phyloP scores from a whole-genome alignment of 1,140 invertebrate species.

The Euura saliciscinereae region DNA sequence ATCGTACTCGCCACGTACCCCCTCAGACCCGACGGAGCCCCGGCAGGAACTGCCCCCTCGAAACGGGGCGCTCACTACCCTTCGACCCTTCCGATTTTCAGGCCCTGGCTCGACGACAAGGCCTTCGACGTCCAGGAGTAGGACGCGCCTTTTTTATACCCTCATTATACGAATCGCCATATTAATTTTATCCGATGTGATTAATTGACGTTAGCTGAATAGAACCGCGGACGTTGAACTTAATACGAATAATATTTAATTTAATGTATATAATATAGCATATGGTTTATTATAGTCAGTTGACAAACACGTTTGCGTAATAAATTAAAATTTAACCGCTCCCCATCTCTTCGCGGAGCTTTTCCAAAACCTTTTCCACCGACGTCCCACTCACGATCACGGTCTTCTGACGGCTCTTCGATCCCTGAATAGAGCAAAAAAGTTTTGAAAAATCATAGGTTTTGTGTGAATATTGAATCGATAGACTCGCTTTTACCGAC shows the following conservation, averaged over 20 bases:
- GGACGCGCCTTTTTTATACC: not conserved
- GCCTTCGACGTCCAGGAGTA: constrained; percentile 59
- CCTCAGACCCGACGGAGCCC: constrained; percentile 69
- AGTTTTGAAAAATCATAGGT: not conserved
- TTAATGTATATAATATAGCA: not conserved
- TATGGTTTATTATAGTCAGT: not conserved
- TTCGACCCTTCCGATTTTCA: constrained; percentile 88
- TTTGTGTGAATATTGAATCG: constrained; percentile 15
- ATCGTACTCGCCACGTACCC: constrained; percentile 95
- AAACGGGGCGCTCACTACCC: constrained; percentile 88
- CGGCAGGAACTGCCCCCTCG: constrained; percentile 64
- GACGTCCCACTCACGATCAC: constrained; percentile 51
- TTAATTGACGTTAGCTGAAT: no score
- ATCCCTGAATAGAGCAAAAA: constrained; percentile 47
- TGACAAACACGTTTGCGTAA: constrained; percentile 21
- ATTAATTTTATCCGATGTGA: not conserved
- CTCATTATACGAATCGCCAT: not conserved
- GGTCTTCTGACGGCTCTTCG: constrained; percentile 59
- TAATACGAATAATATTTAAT: not conserved
- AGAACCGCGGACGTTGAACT: no score
- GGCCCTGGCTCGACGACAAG: constrained; percentile 86
- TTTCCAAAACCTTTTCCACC: constrained; percentile 48
- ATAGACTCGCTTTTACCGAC: constrained; percentile 51
- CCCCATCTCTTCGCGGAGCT: constrained; percentile 47
- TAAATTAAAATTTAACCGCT: constrained; percentile 19